phyloP scores from a whole-genome alignment of 2,888 invertebrate genomes.

The Drosophila borborema region DNA sequence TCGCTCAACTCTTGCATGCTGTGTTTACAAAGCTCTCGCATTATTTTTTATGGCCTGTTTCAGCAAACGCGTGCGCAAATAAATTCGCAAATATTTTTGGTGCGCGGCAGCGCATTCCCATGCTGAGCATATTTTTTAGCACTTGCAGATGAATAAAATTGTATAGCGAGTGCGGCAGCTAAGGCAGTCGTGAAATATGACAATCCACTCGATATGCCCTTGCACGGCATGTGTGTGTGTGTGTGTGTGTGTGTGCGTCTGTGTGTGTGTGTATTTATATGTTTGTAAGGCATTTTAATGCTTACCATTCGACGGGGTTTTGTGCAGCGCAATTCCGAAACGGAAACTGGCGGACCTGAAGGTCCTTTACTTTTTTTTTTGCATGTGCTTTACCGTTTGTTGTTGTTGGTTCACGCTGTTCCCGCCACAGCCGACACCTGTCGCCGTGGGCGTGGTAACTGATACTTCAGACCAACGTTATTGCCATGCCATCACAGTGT shows the following conservation, averaged over 20 bases:
- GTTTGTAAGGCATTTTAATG: slow-evolving; percentile 48
- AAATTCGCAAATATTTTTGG: slow-evolving; percentile 8
- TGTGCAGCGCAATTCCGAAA: slow-evolving; percentile 17
- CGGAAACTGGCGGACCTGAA: slow-evolving; percentile 32
- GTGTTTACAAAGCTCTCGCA: background rate
- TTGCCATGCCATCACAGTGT: slow-evolving; percentile 14
- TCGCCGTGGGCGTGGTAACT: slow-evolving; percentile 65
- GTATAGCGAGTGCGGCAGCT: slow-evolving; percentile 7
- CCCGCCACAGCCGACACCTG: slow-evolving; percentile 60
- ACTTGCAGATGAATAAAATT: slow-evolving; percentile 65
- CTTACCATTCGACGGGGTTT: slow-evolving; percentile 42
- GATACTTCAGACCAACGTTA: slow-evolving; percentile 58
- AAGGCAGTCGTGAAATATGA: slow-evolving; percentile 28
- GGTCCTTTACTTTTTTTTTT: slow-evolving; percentile 13
- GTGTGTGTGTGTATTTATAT: slow-evolving; percentile 15
- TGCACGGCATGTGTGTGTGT: background rate
- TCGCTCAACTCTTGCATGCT: background rate
- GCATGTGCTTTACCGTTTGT: slow-evolving; percentile 9
- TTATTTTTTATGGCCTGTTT: slow-evolving; percentile 20
- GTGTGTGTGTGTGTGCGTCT: background rate
- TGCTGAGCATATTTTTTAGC: slow-evolving; percentile 37
- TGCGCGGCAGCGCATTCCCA: background rate
- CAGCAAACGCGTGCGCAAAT: background rate
- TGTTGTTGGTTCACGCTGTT: slow-evolving; percentile 25
- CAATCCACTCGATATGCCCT: slow-evolving; percentile 7